phyloP scores from a whole-genome alignment of 2,113 vertebrate species.

The Marcusenius ussheri region DNA sequence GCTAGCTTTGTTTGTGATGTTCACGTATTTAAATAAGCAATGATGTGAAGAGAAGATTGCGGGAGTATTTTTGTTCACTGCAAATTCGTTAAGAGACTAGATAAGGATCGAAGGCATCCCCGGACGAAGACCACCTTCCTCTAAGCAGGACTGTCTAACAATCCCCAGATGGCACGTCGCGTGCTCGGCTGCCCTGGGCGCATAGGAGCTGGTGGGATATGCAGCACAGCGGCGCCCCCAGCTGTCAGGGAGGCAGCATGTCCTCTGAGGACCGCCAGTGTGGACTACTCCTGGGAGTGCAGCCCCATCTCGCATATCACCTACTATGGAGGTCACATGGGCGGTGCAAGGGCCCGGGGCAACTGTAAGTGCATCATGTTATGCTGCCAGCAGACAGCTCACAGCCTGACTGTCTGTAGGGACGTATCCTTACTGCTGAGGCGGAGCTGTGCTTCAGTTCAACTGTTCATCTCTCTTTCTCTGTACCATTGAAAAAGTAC shows the following conservation, averaged over 20 bases:
- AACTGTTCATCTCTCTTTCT: neutral
- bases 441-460: neutral
- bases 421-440: neutral
- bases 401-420: neutral
- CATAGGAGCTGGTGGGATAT: conserved; percentile 28
- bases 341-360: conserved; percentile 17
- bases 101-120: neutral
- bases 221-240: conserved; percentile 10
- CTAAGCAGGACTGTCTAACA: neutral
- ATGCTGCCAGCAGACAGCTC: neutral
- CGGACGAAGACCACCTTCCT: neutral
- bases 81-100: neutral
- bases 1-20: neutral
- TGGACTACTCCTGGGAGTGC: conserved; percentile 31
- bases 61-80: neutral
- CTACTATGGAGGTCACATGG: conserved; percentile 37
- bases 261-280: conserved; percentile 26
- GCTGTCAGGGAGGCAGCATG: conserved; percentile 21
- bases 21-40: neutral
- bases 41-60: neutral
- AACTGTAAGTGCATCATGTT: neutral
- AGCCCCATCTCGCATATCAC: conserved; percentile 33
- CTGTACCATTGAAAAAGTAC: neutral
- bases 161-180: conserved; percentile 30
- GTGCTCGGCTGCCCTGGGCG: conserved; percentile 24